phyloP scores from a whole-genome alignment of 1,140 invertebrate species.

The Polyergus mexicanus region DNA sequence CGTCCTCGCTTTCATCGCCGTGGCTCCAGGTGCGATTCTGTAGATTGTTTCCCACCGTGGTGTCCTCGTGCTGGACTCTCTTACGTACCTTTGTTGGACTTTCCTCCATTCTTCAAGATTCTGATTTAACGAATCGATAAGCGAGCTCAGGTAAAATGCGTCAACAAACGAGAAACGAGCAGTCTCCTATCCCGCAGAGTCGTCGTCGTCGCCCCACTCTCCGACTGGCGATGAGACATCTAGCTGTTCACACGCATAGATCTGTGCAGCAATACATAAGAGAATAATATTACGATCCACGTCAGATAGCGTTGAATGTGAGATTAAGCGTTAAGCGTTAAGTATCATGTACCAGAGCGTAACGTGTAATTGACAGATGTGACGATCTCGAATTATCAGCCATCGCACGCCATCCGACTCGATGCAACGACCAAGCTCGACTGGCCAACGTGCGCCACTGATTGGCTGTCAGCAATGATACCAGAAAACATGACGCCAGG shows the following conservation, averaged over 20 bases:
- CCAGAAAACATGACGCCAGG: neutral
- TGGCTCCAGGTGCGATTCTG: constrained; percentile 72
- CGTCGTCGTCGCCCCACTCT: constrained; percentile 42
- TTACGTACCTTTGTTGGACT: neutral
- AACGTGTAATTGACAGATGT: neutral
- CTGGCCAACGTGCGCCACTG: constrained; percentile 54
- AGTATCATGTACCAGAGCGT: constrained; percentile 44
- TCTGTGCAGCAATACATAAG: constrained; percentile 25
- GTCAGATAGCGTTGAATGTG: too few species aligned
- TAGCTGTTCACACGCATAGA: constrained; percentile 66
- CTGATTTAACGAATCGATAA: neutral
- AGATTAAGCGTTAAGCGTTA: neutral
- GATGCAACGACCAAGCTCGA: constrained; percentile 16
- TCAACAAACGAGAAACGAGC: constrained; percentile 21
- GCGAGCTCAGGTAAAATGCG: neutral
- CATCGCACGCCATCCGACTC: constrained; percentile 58
- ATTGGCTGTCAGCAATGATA: neutral
- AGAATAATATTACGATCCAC: neutral
- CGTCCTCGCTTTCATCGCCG: constrained; percentile 67
- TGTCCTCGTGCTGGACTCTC: neutral
- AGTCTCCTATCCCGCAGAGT: constrained; percentile 57
- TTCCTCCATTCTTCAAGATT: constrained; percentile 35
- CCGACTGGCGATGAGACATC: constrained; percentile 34
- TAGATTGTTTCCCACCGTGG: constrained; percentile 64
- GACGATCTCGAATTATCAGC: constrained; percentile 25